Evolutionary conservation across 2,797 vertebrate genomes (phyloP).

Genomic region (Trachops cirrhosus): DNA sequence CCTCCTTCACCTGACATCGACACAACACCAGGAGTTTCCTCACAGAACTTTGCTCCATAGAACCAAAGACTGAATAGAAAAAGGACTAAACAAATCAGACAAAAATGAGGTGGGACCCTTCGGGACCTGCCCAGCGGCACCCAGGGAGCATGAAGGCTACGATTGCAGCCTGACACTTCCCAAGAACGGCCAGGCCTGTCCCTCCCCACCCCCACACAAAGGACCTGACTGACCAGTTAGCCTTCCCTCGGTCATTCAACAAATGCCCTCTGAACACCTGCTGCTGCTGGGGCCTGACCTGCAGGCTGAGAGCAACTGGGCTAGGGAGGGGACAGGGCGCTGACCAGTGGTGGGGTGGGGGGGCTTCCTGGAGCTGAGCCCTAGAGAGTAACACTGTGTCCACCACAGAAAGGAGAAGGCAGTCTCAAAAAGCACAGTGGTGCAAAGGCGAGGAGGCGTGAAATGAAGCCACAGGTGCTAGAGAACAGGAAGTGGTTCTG

Average conservation of each 20-base stretch:
- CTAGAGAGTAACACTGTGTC: neutral
- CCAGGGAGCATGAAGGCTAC: neutral
- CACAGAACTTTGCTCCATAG: neutral
- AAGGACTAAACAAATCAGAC: neutral
- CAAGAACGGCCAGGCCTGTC: neutral
- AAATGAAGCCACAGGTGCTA: neutral
- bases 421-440: neutral
- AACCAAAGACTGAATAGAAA: neutral
- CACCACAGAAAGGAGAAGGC: neutral
- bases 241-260: conserved; percentile 17
- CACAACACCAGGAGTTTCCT: neutral
- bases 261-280: neutral
- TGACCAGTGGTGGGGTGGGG: neutral
- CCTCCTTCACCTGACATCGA: conserved; percentile 27
- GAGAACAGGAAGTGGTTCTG: neutral
- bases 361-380: neutral
- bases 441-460: neutral
- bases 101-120: neutral
- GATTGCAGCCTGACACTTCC: neutral
- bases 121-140: neutral
- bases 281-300: neutral
- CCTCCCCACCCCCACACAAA: neutral
- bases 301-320: neutral
- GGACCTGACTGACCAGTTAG: neutral
- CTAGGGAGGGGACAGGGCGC: neutral